Conservation (phyloP, 2,113 vertebrate genomes). For the Chloropsis cyanopogon region DNA sequence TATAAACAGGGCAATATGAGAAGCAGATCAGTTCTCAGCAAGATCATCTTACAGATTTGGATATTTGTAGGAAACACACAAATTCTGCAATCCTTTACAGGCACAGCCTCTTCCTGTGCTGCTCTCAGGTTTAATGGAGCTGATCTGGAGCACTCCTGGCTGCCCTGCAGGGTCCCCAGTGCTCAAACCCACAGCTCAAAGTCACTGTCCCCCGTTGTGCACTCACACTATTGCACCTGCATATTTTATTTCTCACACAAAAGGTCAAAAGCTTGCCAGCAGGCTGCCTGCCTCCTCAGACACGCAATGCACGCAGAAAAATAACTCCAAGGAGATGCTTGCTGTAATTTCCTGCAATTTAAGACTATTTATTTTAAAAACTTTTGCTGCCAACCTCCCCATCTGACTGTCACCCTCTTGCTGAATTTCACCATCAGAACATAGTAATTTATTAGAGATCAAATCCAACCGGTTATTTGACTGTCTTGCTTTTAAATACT, state of each 20-base stretch:
- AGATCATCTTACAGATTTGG: not conserved
- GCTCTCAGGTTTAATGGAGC: not conserved
- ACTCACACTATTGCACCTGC: conserved; percentile 18
- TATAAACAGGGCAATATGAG: not conserved
- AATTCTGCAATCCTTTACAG: not conserved
- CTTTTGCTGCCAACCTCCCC: conserved; percentile 36
- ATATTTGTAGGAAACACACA: not conserved
- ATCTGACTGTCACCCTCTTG: conserved; percentile 38
- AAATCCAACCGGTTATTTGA: conserved; percentile 59
- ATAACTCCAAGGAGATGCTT: conserved; percentile 17
- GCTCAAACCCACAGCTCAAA: not conserved
- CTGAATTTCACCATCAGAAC: conserved; percentile 47
- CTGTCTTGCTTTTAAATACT: conserved; percentile 62
- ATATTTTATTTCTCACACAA: conserved; percentile 1
- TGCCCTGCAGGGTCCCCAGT: not conserved
- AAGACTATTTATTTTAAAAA: conserved; percentile 66
- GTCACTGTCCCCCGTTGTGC: not conserved
- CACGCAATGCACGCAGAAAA: not conserved
- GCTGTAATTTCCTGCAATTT: conserved; percentile 61
- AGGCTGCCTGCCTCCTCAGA: conserved; percentile 22
- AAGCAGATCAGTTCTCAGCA: not conserved
- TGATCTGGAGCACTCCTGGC: not conserved
- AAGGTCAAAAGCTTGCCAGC: conserved; percentile 44
- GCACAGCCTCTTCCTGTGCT: not conserved
- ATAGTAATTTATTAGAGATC: conserved; percentile 66